A percentile compares a stretch with the other conserved stretches of the same genome.
Evolutionary conservation across 2,113 vertebrate species (phyloP).

Genomic region (Siniperca knerii): DNA sequence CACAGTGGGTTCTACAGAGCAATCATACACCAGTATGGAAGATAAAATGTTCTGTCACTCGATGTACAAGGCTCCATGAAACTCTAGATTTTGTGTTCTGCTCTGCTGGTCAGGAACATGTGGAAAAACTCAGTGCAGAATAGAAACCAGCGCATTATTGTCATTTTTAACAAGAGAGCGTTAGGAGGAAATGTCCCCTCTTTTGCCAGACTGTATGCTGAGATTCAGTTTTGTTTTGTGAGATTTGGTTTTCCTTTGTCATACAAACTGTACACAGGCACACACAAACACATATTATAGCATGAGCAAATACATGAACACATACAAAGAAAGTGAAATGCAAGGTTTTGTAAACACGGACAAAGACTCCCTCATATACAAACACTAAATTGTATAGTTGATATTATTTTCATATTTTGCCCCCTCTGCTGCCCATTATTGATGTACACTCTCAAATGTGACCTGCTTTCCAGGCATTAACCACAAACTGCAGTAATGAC

Average conservation of each 20-base stretch:
- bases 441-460: neutral
- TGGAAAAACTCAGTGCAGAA: slow-evolving; percentile 34
- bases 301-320: neutral
- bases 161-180: slow-evolving; percentile 34
- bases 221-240: neutral
- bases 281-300: neutral
- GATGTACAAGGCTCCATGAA: neutral
- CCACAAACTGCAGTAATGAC: neutral
- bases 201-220: slow-evolving; percentile 17
- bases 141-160: slow-evolving; percentile 9
- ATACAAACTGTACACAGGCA: slow-evolving; percentile 15
- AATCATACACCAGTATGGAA: neutral
- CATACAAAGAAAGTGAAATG: neutral
- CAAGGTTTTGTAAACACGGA: neutral
- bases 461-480: slow-evolving; percentile 4
- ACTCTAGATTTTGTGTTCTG: slow-evolving; percentile 4
- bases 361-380: neutral
- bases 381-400: neutral
- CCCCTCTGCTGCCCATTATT: neutral
- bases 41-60: neutral
- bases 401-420: neutral
- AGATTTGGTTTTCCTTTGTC: neutral
- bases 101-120: slow-evolving; percentile 21
- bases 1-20: too few species aligned
- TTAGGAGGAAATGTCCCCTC: slow-evolving; percentile 30